Conservation (phyloP, 2,113 vertebrate genomes). For the Lophura nycthemera region DNA sequence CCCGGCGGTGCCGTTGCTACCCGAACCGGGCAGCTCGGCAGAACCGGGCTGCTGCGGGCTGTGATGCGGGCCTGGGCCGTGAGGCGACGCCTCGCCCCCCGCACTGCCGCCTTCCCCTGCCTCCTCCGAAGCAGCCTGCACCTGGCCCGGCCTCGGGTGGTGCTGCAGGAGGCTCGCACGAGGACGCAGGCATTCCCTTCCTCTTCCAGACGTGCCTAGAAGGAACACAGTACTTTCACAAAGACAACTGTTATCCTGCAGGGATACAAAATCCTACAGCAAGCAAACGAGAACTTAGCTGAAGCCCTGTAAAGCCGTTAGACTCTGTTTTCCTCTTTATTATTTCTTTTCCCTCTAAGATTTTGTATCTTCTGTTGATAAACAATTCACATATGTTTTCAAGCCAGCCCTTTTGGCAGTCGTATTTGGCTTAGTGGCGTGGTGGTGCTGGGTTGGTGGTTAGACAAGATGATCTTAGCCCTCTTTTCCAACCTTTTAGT, state of each 20-base stretch:
- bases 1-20: too few relatives aligned
- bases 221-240: not conserved
- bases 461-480: too few relatives aligned
- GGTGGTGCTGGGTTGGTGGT: too few relatives aligned
- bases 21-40: too few relatives aligned
- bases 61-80: not conserved
- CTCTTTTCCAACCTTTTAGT: too few relatives aligned
- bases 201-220: not conserved
- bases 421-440: too few relatives aligned
- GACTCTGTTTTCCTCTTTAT: not conserved
- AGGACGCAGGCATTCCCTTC: not conserved
- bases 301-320: not conserved
- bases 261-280: not conserved
- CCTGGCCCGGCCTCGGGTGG: not conserved
- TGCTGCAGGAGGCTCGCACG: not conserved
- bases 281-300: not conserved
- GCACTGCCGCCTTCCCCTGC: not conserved
- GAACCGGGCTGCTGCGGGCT: not conserved
- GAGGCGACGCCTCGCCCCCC: not conserved
- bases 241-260: not conserved
- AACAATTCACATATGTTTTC: not conserved
- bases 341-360: not conserved
- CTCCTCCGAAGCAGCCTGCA: not conserved
- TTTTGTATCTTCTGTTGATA: not conserved
- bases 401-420: not conserved